Evolutionary conservation across 2,113 vertebrate species (phyloP).

Genomic region (Morone saxatilis): DNA sequence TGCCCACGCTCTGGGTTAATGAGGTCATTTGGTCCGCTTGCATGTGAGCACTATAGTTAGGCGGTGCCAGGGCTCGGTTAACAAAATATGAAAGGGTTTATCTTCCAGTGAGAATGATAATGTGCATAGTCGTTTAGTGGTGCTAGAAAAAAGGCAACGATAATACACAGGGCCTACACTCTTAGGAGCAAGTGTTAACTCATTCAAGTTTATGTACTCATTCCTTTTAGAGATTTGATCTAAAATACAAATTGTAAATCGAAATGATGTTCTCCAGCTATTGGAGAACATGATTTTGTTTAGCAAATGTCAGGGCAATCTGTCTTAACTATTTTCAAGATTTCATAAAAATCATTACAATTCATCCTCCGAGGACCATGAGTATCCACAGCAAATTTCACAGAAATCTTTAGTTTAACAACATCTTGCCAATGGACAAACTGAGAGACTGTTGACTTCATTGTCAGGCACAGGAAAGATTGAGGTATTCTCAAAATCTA

Average conservation of each 20-base stretch:
- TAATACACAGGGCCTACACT: neutral
- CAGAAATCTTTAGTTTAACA: neutral
- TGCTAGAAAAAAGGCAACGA: neutral
- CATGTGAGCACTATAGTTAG: neutral
- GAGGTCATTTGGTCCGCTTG: neutral
- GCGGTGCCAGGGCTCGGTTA: neutral
- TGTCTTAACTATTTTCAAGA: too few species aligned
- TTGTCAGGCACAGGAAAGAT: neutral
- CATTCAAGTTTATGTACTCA: neutral
- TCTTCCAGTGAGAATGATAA: constrained; percentile 7
- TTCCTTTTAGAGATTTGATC: neutral
- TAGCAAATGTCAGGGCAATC: too few species aligned
- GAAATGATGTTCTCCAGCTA: too few species aligned
- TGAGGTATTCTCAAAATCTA: neutral
- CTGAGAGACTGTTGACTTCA: neutral
- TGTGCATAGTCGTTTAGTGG: neutral
- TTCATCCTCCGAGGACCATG: neutral
- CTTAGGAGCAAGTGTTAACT: neutral
- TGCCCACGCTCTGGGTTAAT: neutral
- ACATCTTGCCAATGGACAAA: neutral
- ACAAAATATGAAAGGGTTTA: neutral
- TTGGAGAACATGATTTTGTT: neutral
- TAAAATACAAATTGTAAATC: too few species aligned
- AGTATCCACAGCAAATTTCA: neutral
- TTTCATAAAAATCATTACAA: neutral